Evolutionary conservation across 1,140 invertebrate species (phyloP).

Genomic region (Hesperophylax magnus): DNA sequence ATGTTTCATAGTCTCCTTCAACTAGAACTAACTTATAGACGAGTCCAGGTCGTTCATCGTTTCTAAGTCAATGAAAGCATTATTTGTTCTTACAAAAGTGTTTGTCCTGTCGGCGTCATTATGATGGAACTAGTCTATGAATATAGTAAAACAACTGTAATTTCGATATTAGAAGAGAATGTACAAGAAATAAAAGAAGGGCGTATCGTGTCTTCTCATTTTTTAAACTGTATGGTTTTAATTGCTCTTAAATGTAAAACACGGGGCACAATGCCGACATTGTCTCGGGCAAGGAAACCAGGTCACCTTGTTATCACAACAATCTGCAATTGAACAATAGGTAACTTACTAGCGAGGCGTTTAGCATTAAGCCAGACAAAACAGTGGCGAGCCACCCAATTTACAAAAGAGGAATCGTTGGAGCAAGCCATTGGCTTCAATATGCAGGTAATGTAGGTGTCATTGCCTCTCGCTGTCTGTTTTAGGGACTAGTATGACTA

Average conservation of each 20-base stretch:
- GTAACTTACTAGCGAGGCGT: not conserved
- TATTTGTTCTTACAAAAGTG: no score
- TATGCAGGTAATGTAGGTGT: not conserved
- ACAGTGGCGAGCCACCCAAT: not conserved
- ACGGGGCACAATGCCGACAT: not conserved
- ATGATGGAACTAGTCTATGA: no score
- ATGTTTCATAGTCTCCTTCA: no score
- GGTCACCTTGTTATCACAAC: not conserved
- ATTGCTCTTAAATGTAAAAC: not conserved
- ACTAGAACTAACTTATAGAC: no score
- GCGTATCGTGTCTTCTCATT: no score
- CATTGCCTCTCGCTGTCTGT: not conserved
- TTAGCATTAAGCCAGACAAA: not conserved
- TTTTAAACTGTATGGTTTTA: not conserved
- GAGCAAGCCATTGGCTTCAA: not conserved
- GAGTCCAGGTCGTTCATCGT: no score
- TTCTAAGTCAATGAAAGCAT: no score
- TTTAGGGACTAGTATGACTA: no score
- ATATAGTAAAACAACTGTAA: no score
- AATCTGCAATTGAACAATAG: constrained; percentile 5
- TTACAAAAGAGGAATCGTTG: not conserved
- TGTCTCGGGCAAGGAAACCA: not conserved
- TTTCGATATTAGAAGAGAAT: no score
- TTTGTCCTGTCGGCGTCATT: no score
- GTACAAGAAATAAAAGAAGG: no score